Base-by-base conservation (phyloP, 2,888 invertebrate genomes). In the Eupithecia tripunctaria region DNA sequence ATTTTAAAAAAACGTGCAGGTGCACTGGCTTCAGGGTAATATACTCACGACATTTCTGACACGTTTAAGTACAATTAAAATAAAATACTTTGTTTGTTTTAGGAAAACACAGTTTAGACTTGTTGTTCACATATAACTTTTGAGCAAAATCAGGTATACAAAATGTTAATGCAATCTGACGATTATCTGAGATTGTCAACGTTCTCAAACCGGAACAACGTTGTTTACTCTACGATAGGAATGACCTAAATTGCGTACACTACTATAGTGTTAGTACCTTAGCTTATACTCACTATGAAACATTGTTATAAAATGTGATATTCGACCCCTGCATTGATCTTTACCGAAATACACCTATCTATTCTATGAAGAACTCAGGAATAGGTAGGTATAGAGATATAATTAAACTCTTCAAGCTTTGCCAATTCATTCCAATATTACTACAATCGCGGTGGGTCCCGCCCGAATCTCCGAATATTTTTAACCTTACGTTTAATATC, bases 141-240 rank as follows among this genome's bases (percentile, higher is more conserved):
- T n/a, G 21, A 10, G 21, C 21, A 10, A 25, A 56, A 56, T n/a
- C n/a, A n/a, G n/a, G n/a, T n/a, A n/a, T 56, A 56, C n/a, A 21
- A 51, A 21, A 21, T 51, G 21, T 21, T 21, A 51, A 51, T 21
- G 10, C n/a, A 21, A 51, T 56, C 25, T 21, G 25, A 56, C 14
- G 21, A 25, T 56, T 56, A 56, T 56, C 56, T 56, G 14, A 25
- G 12, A 56, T 56, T 25, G 4, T 56, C 14, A 56, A 25, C 25
- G 25, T 25, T 56, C 3, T 25, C 80, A 71, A 68, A 67, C 70
- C 76, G 80, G 79, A 80, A 79, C 77, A 79, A 78, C 78, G 78
- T 74, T 74, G 79, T 71, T 75, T 82, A 79, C 78, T 79, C 67
- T 71, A 59, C 76, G 86, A 87, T 87, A 87, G 85, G 81, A 79